Evolutionary conservation across 1,140 invertebrate genomes (phyloP), one percentile per base, ranked within the genome.

Genomic region (Drosophila kohkoa): DNA sequence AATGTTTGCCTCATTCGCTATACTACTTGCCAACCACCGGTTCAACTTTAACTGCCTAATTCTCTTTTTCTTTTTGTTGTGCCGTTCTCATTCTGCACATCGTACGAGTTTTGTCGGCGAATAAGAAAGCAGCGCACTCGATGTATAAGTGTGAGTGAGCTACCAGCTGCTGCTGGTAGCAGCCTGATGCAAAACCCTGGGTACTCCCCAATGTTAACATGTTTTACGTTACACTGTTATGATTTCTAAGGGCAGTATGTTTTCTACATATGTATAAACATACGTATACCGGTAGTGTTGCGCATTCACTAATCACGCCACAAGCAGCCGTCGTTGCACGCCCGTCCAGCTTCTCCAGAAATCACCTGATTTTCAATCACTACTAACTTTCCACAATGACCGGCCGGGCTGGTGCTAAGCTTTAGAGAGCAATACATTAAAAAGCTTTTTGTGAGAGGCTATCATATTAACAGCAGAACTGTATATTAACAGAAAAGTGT

Each of bases 321-420:
- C 67, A 68, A 49, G 43, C 30, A 67, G 57, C 67, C 49, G 71
- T 49, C 30, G 64, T 46, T 66, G 70, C 41, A 55, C 48, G 67
- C 20, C 20, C 52, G 74, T 52, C 63, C 87, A 85, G 75, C 86
- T 77, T 48, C 67, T 74, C 74, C 71, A 74, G 54, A 86, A 87
- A 91, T 91, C 89, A 91, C 89, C 89, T 91, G 89, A 91, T 91
- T 91, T 91, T 77, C 69, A 82, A 73, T 85, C 80, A 77, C 67
- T 88, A 82, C 71, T 49, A 64, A 81, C 68, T 83, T 73, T 73
- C 63, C 66, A 78, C 58, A 70, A 68, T 6, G 51, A 68, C 46
- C 62, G 43, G 15, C 32, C 48, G 62, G 79, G 41, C 55, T 52
- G 45, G 48, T 52, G 74, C 28, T 35, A 30, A 62, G 65, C 54